Evolutionary conservation across 2,113 vertebrate species (phyloP), one percentile per base, ranked within the genome.

Genomic region (Maccullochella peelii): DNA sequence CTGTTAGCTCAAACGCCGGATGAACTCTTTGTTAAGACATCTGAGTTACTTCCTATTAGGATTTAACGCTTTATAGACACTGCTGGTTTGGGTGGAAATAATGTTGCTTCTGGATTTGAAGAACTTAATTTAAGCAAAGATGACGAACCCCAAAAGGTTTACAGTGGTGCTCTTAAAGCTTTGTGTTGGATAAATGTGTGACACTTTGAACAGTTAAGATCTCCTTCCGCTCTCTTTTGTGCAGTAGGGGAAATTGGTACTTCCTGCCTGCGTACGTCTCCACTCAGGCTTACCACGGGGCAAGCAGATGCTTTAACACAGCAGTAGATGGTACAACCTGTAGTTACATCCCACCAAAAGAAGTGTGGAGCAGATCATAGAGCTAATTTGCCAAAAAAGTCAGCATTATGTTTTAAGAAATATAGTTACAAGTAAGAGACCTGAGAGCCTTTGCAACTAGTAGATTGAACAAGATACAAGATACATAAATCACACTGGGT

Each of bases 1-100:
- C 50, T 63, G 81, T 91, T 73, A 73, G 69, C 71, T 87, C 72
- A 57, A 73, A 77, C 14, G 33, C 67, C 18, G 61, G 57, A 73
- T 84, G 73, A 83, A 68, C 36, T 65, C 80, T 93, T 87, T 88
- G 82, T 75, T 73, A 30, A 86, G 70, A 84, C 87, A 30, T 91
- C 57, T 49, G 77, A 82, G 77, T 66, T 84, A 62, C 61, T 70
- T 77, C 73, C 72, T 82, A 4, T 44, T 20, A 23, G 54, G 61
- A 59, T 69, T 47, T 15, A 54, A 85, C 27, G 30, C 67, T 74
- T 63, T 27, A 30, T 6, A 77, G 57, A 66, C 58, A n/a, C 55
- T 23, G 38, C 6, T 27, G 49, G 27, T 62, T 73, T 58, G 49
- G 49, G 66, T 47, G 23, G 65, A 47, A 77, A 69, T 42, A 0